Conservation (phyloP, 2,888 invertebrate species). For the Meandrusa payeni region DNA sequence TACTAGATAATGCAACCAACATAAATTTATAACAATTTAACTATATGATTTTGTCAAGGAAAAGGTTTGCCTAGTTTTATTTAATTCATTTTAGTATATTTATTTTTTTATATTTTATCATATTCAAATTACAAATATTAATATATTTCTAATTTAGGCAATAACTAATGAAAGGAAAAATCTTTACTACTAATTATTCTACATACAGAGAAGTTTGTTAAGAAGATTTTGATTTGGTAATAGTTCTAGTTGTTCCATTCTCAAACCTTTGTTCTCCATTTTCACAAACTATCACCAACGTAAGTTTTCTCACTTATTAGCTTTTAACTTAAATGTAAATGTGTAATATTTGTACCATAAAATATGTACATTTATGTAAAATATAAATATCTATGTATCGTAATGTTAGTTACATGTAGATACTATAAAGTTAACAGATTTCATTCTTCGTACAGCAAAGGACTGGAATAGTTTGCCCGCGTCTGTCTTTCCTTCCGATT, state of each 20-base stretch:
- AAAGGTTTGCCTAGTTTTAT: no score
- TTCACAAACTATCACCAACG: constrained; percentile 10
- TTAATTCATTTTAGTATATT: no score
- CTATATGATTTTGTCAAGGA: no score
- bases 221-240: constrained; percentile 5
- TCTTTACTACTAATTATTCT: not conserved
- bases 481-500: no score
- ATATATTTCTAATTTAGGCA: no score
- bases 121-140: no score
- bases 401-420: constrained; percentile 1
- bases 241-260: constrained; percentile 11
- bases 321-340: constrained; percentile 6
- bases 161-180: not conserved
- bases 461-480: no score
- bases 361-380: constrained; percentile 15
- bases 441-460: no score
- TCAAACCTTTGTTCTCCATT: constrained; percentile 18
- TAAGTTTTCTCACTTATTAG: constrained; percentile 9
- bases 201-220: constrained; percentile 7
- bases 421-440: no score
- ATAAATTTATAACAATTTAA: no score
- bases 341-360: constrained; percentile 18
- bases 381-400: constrained; percentile 7
- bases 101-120: no score
- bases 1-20: no score